Evolutionary conservation across 2,888 invertebrate species (phyloP).

Genomic region (Liodrosophila aerea): DNA sequence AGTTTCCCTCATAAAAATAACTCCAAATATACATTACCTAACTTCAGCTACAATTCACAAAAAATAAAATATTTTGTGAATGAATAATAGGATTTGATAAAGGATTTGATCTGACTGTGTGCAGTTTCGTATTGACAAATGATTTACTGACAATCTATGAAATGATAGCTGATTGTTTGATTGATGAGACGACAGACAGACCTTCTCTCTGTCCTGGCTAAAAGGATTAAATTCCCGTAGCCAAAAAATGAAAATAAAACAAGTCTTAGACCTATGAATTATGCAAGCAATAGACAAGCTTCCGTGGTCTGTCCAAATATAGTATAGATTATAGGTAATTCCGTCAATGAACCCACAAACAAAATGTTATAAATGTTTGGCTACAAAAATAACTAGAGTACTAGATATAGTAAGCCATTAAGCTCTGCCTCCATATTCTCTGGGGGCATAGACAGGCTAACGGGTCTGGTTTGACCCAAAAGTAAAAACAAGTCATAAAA

Average conservation of each 20-base stretch:
- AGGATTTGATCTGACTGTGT: conserved; percentile 32
- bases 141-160: conserved; percentile 72
- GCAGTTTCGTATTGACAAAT: conserved; percentile 59
- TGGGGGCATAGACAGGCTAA: conserved; percentile 24
- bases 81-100: too few relatives aligned
- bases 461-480: conserved; percentile 23
- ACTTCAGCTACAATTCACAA: too few relatives aligned
- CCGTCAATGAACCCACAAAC: background rate
- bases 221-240: conserved; percentile 65
- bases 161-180: conserved; percentile 63
- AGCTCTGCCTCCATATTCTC: too few relatives aligned
- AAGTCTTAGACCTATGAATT: conserved; percentile 57
- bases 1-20: conserved; percentile 21
- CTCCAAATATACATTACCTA: background rate
- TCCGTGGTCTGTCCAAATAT: background rate
- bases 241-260: conserved; percentile 11
- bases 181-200: conserved; percentile 45
- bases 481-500: conserved; percentile 42
- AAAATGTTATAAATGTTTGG: conserved; percentile 21
- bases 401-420: too few relatives aligned
- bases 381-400: conserved; percentile 47
- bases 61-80: too few relatives aligned
- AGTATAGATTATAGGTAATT: background rate
- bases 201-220: conserved; percentile 32
- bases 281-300: conserved; percentile 42